These are phyloP conservation scores for Phyllostomus hastatus DNA, from an alignment of 2,113 vertebrate genomes.

Conservation along the genomic window DNA sequence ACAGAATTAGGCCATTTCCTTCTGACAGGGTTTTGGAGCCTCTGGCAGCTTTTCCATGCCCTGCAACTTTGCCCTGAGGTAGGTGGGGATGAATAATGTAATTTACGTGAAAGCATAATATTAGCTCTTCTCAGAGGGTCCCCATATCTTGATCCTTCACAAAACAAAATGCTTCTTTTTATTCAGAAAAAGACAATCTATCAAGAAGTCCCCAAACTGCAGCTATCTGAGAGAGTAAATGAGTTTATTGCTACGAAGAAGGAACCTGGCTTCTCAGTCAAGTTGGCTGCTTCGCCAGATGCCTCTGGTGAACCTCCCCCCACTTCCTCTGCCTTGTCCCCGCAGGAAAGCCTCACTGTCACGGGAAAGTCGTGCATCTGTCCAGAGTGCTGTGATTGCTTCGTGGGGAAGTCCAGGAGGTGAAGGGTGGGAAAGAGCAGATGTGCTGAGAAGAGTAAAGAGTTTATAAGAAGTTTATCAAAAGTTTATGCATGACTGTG, in stretches of 20 bases:
- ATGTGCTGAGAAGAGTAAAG: background rate
- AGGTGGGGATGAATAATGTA: background rate
- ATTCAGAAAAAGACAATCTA: background rate
- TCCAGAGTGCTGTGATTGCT: background rate
- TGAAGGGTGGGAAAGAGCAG: background rate
- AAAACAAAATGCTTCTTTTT: slow-evolving; percentile 26
- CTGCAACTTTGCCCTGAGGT: background rate
- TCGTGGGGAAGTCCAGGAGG: background rate
- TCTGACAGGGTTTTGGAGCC: background rate
- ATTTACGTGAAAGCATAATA: background rate
- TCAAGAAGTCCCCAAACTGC: background rate
- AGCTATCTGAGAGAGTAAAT: background rate
- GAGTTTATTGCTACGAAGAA: background rate
- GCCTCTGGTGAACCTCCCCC: background rate
- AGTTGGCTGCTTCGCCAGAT: background rate
- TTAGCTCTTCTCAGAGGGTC: background rate
- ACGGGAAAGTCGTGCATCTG: background rate
- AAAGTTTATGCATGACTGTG: rapidly evolving
- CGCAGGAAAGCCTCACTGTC: background rate
- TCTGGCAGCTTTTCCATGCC: background rate
- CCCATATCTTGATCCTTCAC: background rate
- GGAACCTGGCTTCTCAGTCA: background rate
- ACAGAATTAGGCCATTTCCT: slow-evolving; percentile 27
- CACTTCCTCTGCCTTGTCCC: background rate
- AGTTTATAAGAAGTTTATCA: background rate